Evolutionary conservation across 1,140 invertebrate genomes (phyloP).

Genomic region (Drosophila navojoa): DNA sequence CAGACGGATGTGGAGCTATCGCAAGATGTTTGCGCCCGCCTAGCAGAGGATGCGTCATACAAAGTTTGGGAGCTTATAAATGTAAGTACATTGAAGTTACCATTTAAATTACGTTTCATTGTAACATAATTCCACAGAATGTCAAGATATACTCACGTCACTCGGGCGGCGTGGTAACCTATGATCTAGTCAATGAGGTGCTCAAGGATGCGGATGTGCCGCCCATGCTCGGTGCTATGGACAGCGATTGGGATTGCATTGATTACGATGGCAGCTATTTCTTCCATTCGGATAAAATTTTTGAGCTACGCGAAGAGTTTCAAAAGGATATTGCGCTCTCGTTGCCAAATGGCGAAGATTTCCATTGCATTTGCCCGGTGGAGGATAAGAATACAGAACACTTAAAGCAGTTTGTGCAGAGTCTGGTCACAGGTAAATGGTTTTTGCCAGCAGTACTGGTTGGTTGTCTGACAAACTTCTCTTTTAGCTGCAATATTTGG

Average conservation of each 20-base stretch:
- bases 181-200: slow-evolving; percentile 82
- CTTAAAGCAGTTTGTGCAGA: slow-evolving; percentile 65
- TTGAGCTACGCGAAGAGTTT: slow-evolving; percentile 78
- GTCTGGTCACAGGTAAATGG: slow-evolving; percentile 59
- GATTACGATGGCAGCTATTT: slow-evolving; percentile 80
- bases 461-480: neutral
- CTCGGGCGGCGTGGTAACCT: slow-evolving; percentile 77
- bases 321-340: slow-evolving; percentile 64
- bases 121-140: slow-evolving; percentile 46
- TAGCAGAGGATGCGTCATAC: slow-evolving; percentile 82
- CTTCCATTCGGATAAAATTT: slow-evolving; percentile 77
- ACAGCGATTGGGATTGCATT: slow-evolving; percentile 81
- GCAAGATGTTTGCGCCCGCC: slow-evolving; percentile 70
- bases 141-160: slow-evolving; percentile 79
- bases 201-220: slow-evolving; percentile 77
- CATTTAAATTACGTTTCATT: neutral
- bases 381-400: slow-evolving; percentile 69
- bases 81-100: slow-evolving; percentile 30
- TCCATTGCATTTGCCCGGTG: slow-evolving; percentile 59
- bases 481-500: slow-evolving; percentile 62
- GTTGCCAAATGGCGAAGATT: slow-evolving; percentile 56
- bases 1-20: slow-evolving; percentile 80
- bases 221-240: slow-evolving; percentile 76
- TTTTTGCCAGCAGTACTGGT: neutral
- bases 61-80: slow-evolving; percentile 82